Evolutionary conservation across 2,888 invertebrate genomes (phyloP), one percentile per base, ranked within the genome.

Genomic region (Stenoptilia bipunctidactyla): DNA sequence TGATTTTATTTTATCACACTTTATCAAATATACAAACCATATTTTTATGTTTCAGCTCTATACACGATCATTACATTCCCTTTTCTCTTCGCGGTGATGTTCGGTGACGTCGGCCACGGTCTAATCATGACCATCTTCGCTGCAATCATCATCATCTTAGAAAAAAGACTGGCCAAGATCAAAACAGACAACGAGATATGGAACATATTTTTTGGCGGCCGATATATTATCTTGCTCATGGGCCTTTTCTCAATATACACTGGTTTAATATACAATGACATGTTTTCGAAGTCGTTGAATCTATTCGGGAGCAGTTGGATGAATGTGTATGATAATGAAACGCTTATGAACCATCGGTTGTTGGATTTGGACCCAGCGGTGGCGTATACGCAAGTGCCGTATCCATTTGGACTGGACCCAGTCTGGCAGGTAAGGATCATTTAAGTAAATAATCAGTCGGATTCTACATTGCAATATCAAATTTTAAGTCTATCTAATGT

Each of bases 1-100:
- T 25, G 25, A 25, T 6, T 6, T 25, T 25, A 6, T 25, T 25
- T 25, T 25, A 5, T 25, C 25, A 25, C n/a, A n/a, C n/a, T n/a
- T n/a, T n/a, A n/a, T n/a, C n/a, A n/a, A 20, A 8, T 20, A 20
- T 20, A 5, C 8, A 20, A 5, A 20, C 3, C 20, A 5, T 20
- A 20, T 5, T 20, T 20, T 20, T 20, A 36, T 25, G 6, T 67
- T 72, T 44, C 82, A 90, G 91, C 90, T 45, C 80, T 89, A 15
- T 92, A 89, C 66, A 89, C 90, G 45, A 88, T 90, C 54, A 86
- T 92, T 50, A 89, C 91, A 59, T 92, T 92, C 82, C 92, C 92
- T 30, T 92, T 92, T 69, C 79, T 92, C 41, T 92, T 92, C 69
- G 90, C 90, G 45, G 88, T 92, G 45, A 92, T 92, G 92, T 92